Evolutionary conservation across 2,797 vertebrate genomes (phyloP).

Genomic region (Sarcoramphus papa): DNA sequence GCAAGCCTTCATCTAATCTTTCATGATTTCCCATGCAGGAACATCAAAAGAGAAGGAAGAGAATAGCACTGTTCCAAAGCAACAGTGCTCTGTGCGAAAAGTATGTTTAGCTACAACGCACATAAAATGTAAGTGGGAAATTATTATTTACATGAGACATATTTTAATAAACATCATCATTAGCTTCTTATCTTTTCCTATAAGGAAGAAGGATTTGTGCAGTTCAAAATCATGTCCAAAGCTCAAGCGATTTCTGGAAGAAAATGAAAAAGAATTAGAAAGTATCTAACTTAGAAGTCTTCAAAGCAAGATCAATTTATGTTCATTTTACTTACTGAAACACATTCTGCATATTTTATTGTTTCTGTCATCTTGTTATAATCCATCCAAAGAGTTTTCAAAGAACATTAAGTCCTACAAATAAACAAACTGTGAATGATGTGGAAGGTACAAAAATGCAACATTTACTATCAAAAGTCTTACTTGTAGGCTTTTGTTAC

Average conservation of each 20-base stretch:
- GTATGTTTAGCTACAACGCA: slow-evolving; percentile 34
- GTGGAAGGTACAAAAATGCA: slow-evolving; percentile 52
- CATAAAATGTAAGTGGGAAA: slow-evolving; percentile 39
- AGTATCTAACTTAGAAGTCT: slow-evolving; percentile 56
- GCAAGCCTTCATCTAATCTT: slow-evolving; percentile 66
- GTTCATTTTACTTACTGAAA: slow-evolving; percentile 74
- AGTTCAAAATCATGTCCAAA: slow-evolving; percentile 65
- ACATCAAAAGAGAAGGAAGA: slow-evolving; percentile 73
- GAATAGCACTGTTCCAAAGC: slow-evolving; percentile 55
- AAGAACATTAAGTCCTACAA: slow-evolving; percentile 83
- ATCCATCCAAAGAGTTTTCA: slow-evolving; percentile 78
- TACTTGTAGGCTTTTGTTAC: slow-evolving; percentile 30
- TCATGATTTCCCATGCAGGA: slow-evolving; percentile 65
- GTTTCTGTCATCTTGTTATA: slow-evolving; percentile 70
- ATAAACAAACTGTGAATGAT: slow-evolving; percentile 66
- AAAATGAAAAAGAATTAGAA: slow-evolving; percentile 79
- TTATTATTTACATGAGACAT: slow-evolving; percentile 63
- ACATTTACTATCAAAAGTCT: slow-evolving; percentile 48
- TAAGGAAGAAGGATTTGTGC: slow-evolving; percentile 31
- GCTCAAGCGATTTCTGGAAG: slow-evolving; percentile 70
- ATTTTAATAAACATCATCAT: slow-evolving; percentile 71
- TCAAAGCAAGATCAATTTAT: slow-evolving; percentile 73
- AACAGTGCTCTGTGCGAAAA: slow-evolving; percentile 39
- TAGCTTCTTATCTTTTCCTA: slow-evolving; percentile 51
- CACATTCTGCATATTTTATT: slow-evolving; percentile 69